Evolutionary conservation across 2,797 vertebrate species (phyloP).

Genomic region (Phalanger gymnotis): DNA sequence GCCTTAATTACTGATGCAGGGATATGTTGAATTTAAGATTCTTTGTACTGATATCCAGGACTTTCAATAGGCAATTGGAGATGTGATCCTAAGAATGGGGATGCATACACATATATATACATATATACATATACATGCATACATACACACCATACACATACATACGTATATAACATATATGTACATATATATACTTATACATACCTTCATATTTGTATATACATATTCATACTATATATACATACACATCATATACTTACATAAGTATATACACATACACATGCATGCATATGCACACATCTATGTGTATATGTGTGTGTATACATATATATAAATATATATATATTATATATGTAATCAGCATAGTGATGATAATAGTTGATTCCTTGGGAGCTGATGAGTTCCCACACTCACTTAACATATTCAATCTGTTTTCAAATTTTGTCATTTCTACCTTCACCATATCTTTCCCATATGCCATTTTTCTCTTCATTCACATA

Average conservation of each 20-base stretch:
- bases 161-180: too few species aligned
- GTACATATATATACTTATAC: too few species aligned
- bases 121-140: too few species aligned
- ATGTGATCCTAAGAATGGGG: background rate
- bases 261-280: background rate
- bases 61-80: background rate
- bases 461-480: background rate
- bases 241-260: too few species aligned
- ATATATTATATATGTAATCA: too few species aligned
- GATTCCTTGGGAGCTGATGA: background rate
- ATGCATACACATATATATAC: background rate
- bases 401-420: background rate
- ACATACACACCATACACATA: too few species aligned
- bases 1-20: too few species aligned
- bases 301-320: too few species aligned
- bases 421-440: background rate
- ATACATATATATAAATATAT: too few species aligned
- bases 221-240: rapidly evolving
- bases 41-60: background rate
- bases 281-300: too few species aligned
- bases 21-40: background rate
- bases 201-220: too few species aligned
- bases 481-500: background rate
- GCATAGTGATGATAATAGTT: too few species aligned
- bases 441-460: background rate